phyloP scores from a whole-genome alignment of 2,113 vertebrate species.

The Onychorhynchus coronatus region DNA sequence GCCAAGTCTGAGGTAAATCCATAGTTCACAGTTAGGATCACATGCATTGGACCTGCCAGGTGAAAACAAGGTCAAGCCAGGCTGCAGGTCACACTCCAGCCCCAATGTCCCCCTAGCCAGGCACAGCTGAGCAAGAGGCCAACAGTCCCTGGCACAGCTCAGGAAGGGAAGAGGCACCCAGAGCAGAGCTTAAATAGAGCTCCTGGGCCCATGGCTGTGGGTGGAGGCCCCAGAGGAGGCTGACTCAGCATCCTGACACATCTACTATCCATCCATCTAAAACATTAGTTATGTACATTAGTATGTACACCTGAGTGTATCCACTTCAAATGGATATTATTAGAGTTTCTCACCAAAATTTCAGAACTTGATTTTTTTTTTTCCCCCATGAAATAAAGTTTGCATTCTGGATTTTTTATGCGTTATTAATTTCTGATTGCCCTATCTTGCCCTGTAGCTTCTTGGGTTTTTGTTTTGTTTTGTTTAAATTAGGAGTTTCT shows the following conservation, averaged over 20 bases:
- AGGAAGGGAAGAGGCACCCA: fast-evolving
- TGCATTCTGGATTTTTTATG: background rate
- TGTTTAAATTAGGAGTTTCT: background rate
- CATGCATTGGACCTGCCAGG: fast-evolving
- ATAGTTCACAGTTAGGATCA: too few species aligned
- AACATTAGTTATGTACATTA: too few species aligned
- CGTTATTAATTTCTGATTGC: background rate
- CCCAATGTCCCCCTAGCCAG: fast-evolving
- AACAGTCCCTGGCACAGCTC: fast-evolving
- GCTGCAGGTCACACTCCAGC: too few species aligned
- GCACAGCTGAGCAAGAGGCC: fast-evolving
- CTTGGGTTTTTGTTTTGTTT: background rate
- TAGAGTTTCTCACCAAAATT: background rate
- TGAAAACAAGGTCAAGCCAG: background rate
- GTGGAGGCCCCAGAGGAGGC: background rate
- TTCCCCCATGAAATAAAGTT: background rate
- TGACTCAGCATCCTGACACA: background rate
- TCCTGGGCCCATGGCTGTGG: background rate
- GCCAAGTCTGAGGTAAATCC: background rate
- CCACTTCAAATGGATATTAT: background rate
- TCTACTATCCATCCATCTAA: background rate
- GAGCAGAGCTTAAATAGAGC: background rate
- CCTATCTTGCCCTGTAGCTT: background rate
- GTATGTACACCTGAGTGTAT: background rate
- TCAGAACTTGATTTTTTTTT: background rate